Base-by-base conservation (phyloP, 2,113 vertebrate species). In the Seriola aureovittata region DNA sequence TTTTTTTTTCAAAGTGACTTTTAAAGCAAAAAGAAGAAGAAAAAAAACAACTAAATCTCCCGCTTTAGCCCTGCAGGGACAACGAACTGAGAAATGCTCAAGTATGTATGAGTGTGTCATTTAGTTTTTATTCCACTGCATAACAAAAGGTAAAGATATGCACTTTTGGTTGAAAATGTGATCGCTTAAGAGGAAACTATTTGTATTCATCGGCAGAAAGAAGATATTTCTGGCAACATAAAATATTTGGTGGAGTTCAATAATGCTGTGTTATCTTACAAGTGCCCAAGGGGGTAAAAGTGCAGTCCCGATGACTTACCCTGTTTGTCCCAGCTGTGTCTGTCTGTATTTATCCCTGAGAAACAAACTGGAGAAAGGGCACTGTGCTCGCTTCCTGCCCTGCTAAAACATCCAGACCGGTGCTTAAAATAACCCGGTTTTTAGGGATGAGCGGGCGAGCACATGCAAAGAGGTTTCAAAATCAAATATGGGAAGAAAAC, bases 351-450 rank as follows among this genome's bases (percentile, higher is more conserved):
- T 52, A 55, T 80, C 66, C 62, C 60, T 2, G 17, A 38, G 63
- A 82, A 46, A 50, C 74, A 75, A 50, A 77, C 62, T 54, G 1
- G 1, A 48, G 66, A 80, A 54, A 46, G 38, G 40, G 52, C 85
- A 60, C 21, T 29, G 32, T n/a, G n/a, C 21, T 34, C 12, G 3
- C 34, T 64, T 67, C 63, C 75, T 80, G 71, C 69, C 71, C 62
- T 32, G 0, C 73, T 59, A 59, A 70, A 87, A 69, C 34, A 77
- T 42, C 65, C 85, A 83, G 59, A 78, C 69, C 19, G 0, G 60
- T 71, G 66, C 75, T 77, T 80, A 85, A 84, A 81, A 90, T 85
- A 88, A 90, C 59, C 50, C 23, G 23, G 1, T 69, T 85, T 75
- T 73, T 12, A 72, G 25, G 52, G 69, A 82, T 66, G 62, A 83